Evolutionary conservation across 2,888 invertebrate genomes (phyloP), one percentile per base, ranked within the genome.

Genomic region (Hirtodrosophila cameraria): DNA sequence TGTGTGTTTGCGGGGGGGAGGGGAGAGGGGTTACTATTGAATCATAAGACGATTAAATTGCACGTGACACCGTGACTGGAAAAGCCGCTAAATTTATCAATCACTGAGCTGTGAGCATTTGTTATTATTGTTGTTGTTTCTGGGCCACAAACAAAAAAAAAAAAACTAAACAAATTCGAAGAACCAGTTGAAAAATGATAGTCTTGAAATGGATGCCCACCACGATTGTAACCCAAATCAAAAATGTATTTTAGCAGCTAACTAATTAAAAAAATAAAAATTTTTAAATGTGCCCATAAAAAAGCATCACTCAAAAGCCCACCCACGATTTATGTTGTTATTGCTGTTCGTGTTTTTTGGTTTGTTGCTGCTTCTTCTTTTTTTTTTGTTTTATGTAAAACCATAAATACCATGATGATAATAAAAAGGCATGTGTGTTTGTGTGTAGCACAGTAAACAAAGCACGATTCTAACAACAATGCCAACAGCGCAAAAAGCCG

Each of bases 11-110:
- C n/a, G 18, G 36, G 16, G 23, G 50, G 43, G 50, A 39, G 36
- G 48, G 35, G 27, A 28, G 48, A 42, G 11, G 23, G 18, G 28
- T 15, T 23, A 16, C 16, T 43, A 46, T 65, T 59, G 60, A 66
- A 67, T 64, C 68, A 52, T 85, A 81, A 86, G 86, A 67, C 85
- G 81, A 82, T 79, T 82, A 86, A 79, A 70, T 85, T 82, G 87
- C 82, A 83, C 87, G 83, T 83, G 82, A 83, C 87, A 86, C 79
- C 62, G 39, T 61, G 43, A 55, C 59, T 50, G 54, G 63, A 67
- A 79, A 75, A 77, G 62, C 65, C 61, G 61, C 65, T 45, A 54
- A 60, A 68, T 53, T 66, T 63, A 67, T 62, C 64, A 73, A 57
- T 64, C 71, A 57, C 28, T 33, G 70, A 38, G 23, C 68, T 62